Base-by-base conservation (phyloP, 2,888 invertebrate genomes). In the Hypena proboscidalis region DNA sequence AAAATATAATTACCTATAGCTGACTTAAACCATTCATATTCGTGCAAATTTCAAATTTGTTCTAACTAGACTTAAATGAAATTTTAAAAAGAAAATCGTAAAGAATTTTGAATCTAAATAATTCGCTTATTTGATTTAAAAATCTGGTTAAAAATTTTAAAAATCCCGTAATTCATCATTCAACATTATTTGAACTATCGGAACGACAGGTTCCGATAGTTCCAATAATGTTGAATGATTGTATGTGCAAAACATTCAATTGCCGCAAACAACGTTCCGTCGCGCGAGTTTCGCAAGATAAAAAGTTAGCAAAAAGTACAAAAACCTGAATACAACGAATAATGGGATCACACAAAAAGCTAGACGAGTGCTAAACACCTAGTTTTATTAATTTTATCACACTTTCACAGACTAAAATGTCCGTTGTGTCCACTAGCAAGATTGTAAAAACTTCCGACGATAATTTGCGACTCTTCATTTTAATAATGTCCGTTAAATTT, bases 361-460 rank as follows among this genome's bases (percentile, higher is more conserved):
- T 20, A 27, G 46, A 32, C 25, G 17, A 37, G 11, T 23, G 47
- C 11, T 19, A 33, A 47, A 41, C 29, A 43, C 44, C 34, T 26
- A 31, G 35, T 49, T 48, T 44, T 30, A 25, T 39, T 29, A 19
- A 39, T 53, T 57, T 51, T 54, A 51, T 49, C 45, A 35, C 41
- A 58, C 48, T 67, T 62, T 62, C 51, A 49, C 46, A 48, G 26
- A 36, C 44, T 50, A 50, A 22, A 60, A 46, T 44, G 14, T 36
- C 30, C 32, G 29, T 9, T 21, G 7, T 30, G 27, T 29, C 21
- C 20, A 42, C 32, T 38, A 32, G 17, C 20, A 22, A 11, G 7
- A 25, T 47, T 31, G 31, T 32, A 39, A 47, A 47, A 45, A 57
- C 11, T n/a, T 30, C 13, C n/a, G 11, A 6, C 23, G 25, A 30